These are phyloP conservation scores for Mesitornis unicolor DNA, from an alignment of 2,113 vertebrate species.

Conservation along the genomic window DNA sequence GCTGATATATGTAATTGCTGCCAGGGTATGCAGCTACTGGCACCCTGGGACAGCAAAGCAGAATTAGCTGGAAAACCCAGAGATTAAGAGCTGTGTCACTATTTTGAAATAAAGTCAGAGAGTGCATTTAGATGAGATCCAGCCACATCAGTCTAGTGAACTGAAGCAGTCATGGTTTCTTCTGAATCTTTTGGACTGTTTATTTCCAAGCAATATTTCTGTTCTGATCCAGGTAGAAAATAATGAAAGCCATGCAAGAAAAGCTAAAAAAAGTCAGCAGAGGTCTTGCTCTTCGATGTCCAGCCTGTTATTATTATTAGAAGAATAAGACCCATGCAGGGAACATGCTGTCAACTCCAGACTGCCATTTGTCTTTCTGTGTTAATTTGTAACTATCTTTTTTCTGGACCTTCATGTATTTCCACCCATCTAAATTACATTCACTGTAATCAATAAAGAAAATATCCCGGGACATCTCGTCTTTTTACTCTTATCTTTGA, in stretches of 20 bases:
- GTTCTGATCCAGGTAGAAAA: not conserved
- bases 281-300: not conserved
- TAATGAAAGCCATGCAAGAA: not conserved
- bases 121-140: not conserved
- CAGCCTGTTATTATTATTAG: not conserved
- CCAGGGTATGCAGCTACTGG: not conserved
- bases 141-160: not conserved
- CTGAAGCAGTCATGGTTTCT: not conserved
- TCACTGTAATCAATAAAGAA: not conserved
- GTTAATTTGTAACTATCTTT: not conserved
- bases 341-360: not conserved
- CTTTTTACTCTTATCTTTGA: not conserved
- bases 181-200: not conserved
- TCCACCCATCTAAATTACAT: not conserved
- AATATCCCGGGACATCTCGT: not conserved
- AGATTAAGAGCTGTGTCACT: not conserved
- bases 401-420: not conserved
- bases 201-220: not conserved
- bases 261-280: not conserved
- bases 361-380: not conserved
- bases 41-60: not conserved
- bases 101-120: not conserved
- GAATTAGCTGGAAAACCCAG: not conserved
- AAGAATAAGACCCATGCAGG: not conserved
- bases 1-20: not conserved